phyloP scores from a whole-genome alignment of 2,113 vertebrate genomes.

The Loxodonta africana region DNA sequence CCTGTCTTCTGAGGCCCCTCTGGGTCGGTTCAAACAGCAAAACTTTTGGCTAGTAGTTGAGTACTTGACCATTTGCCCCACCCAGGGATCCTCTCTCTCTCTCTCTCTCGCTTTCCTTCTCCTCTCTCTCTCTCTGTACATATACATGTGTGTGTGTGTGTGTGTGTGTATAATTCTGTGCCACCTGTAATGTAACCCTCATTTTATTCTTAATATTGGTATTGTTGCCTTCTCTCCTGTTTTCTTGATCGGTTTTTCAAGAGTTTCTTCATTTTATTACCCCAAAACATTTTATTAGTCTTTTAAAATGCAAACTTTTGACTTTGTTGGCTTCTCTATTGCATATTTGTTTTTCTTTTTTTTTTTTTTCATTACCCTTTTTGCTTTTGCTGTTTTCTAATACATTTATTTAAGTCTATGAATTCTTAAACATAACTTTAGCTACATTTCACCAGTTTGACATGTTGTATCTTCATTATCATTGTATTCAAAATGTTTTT shows the following conservation, averaged over 20 bases:
- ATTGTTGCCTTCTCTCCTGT: not conserved
- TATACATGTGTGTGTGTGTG: too few relatives aligned
- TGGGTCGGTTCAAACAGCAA: too few relatives aligned
- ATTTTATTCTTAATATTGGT: not conserved
- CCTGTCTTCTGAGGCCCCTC: too few relatives aligned
- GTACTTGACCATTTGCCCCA: too few relatives aligned
- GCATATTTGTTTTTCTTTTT: not conserved
- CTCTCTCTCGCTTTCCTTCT: too few relatives aligned
- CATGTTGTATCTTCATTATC: not conserved
- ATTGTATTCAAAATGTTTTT: not conserved
- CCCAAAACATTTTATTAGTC: not conserved
- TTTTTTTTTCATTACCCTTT: not conserved
- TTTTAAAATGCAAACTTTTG: not conserved
- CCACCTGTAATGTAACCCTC: not conserved
- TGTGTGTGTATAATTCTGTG: too few relatives aligned
- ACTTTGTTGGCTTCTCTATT: not conserved
- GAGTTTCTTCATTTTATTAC: not conserved
- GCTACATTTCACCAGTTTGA: not conserved
- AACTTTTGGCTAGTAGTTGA: too few relatives aligned
- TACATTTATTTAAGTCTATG: not conserved
- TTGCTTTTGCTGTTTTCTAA: not conserved
- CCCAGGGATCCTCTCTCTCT: too few relatives aligned
- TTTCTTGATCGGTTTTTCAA: too few relatives aligned
- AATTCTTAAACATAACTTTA: not conserved
- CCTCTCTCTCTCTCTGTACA: too few relatives aligned